Evolutionary conservation across 2,797 vertebrate genomes (phyloP).

Genomic region (Xenops minutus): DNA sequence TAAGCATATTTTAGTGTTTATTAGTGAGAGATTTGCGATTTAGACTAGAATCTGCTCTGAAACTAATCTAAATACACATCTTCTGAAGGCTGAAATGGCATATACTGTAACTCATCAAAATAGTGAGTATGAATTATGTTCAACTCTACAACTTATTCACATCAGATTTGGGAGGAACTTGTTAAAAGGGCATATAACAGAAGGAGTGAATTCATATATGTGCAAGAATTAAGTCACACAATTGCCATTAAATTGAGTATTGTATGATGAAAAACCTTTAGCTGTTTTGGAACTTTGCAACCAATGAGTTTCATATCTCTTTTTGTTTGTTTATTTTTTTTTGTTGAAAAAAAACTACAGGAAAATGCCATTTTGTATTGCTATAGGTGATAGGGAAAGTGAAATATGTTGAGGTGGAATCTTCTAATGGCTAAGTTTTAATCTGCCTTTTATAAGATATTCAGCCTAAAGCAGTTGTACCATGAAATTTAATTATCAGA

Average conservation of each 20-base stretch:
- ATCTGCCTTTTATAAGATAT: neutral
- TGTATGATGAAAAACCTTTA: neutral
- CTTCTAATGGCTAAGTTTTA: neutral
- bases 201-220: neutral
- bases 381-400: neutral
- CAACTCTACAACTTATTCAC: neutral
- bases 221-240: neutral
- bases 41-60: neutral
- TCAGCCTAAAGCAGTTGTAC: neutral
- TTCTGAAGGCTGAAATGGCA: constrained; percentile 15
- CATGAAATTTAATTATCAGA: constrained; percentile 39
- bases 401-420: neutral
- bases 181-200: neutral
- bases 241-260: neutral
- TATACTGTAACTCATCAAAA: neutral
- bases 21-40: constrained; percentile 24
- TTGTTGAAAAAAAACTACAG: neutral
- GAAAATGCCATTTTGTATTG: neutral
- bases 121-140: constrained; percentile 15
- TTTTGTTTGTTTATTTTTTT: neutral
- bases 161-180: neutral
- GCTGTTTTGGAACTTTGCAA: neutral
- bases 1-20: constrained; percentile 30
- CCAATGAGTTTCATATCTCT: neutral
- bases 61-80: constrained; percentile 4